Conservation (phyloP, 2,888 invertebrate species). For the Tanytarsus gracilentus region DNA sequence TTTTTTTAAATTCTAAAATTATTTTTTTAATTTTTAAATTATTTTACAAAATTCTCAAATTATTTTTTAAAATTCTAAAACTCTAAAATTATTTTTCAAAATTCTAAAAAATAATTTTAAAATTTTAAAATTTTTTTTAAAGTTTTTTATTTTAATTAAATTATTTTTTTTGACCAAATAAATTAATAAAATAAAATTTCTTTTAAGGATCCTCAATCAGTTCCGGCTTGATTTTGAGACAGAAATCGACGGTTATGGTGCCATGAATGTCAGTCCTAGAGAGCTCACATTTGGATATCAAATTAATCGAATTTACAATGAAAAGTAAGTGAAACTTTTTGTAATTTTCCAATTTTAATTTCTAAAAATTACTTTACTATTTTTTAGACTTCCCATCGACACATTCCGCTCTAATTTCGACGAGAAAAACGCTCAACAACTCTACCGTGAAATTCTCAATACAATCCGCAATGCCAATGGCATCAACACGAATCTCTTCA, state of each 20-base stretch:
- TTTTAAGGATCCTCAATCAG: conserved; percentile 91
- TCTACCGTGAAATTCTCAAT: conserved; percentile 94
- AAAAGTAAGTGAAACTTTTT: conserved; percentile 49
- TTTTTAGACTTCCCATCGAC: conserved; percentile 80
- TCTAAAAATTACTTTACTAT: background rate
- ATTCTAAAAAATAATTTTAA: too few species aligned
- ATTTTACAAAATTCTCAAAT: too few species aligned
- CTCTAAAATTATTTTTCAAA: too few species aligned
- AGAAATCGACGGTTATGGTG: conserved; percentile 95
- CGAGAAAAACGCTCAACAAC: conserved; percentile 76
- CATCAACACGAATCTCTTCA: conserved; percentile 90
- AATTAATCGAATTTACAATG: conserved; percentile 98
- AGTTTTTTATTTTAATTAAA: too few species aligned
- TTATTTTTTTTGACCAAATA: too few species aligned
- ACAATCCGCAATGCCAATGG: conserved; percentile 99
- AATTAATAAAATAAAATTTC: too few species aligned
- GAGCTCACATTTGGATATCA: conserved; percentile 98
- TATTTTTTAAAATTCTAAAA: too few species aligned
- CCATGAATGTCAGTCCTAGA: conserved; percentile 91
- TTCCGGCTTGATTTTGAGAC: conserved; percentile 96
- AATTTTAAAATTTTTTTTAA: too few species aligned
- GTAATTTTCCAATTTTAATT: background rate
- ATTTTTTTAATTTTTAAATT: too few species aligned
- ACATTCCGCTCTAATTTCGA: conserved; percentile 98
- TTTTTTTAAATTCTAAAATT: too few species aligned